Evolutionary conservation across 2,888 invertebrate genomes (phyloP), one percentile per base, ranked within the genome.

Genomic region (Eilema depressum): DNA sequence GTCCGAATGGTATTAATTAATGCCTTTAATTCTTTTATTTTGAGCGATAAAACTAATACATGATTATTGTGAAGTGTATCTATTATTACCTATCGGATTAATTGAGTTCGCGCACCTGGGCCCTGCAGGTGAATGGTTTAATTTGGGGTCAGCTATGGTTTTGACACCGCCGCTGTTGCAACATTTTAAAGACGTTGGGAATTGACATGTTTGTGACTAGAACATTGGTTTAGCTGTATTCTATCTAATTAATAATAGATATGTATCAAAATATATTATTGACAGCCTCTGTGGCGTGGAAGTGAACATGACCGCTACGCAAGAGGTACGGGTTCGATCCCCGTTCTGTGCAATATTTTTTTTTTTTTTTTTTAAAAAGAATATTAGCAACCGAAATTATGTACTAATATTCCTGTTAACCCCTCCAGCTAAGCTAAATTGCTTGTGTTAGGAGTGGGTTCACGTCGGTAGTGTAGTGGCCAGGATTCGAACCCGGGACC

Each of bases 61-160:
- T 87, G 76, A 75, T 75, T 73, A 74, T 78, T 83, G 87, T 85
- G 83, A 83, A 83, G 87, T 86, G 82, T 85, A 85, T 88, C 89
- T 91, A 91, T 90, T 93, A 92, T 88, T 89, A n/a, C 8, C 10
- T 53, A 88, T 91, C 89, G 87, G 91, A 91, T 93, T 93, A 93
- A 93, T 93, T 93, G 93, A 91, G 87, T 82, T 71, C 59, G 77
- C 91, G 92, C 94, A 94, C 94, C 94, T 94, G 94, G 94, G 91
- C 84, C 76, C 78, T 86, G 93, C 94, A 95, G 94, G 95, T 95
- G 95, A 91, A 88, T 86, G 78, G 85, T 82, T 82, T 87, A 87
- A 87, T 92, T 94, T 93, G 91, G 93, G 93, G 94, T 93, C 93
- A 92, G 88, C 86, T 86, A 84, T 86, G 88, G 87, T 87, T 91